Evolutionary conservation across 2,797 vertebrate species (phyloP).

Genomic region (Gallinago stenura): DNA sequence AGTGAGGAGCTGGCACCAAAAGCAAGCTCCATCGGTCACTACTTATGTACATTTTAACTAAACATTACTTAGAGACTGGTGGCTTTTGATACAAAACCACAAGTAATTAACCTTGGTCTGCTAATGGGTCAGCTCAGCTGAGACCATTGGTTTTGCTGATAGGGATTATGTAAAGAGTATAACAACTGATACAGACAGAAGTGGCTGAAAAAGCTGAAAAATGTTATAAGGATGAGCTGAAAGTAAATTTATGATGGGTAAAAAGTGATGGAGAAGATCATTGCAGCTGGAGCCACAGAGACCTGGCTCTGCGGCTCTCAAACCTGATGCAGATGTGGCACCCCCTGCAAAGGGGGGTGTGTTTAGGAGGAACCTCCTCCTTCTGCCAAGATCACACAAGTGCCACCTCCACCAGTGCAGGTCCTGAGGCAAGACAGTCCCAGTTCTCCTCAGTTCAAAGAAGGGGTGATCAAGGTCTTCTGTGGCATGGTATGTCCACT

Average conservation of each 20-base stretch:
- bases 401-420: neutral
- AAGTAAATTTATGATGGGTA: neutral
- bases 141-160: neutral
- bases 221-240: neutral
- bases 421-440: neutral
- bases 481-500: neutral
- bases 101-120: slow-evolving; percentile 17
- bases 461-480: neutral
- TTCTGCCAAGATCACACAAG: neutral
- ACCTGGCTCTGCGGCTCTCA: neutral
- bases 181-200: neutral
- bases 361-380: neutral
- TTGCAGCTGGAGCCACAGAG: neutral
- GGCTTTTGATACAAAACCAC: neutral
- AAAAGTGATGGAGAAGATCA: neutral
- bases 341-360: too few species aligned
- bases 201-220: neutral
- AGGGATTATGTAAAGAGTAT: neutral
- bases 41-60: neutral
- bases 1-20: neutral
- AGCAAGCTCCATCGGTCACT: neutral
- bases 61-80: neutral
- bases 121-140: neutral
- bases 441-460: neutral
- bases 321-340: neutral